These are phyloP conservation scores for Drosophila flavopinicola DNA, from an alignment of 2,888 invertebrate species.

Conservation along the genomic window DNA sequence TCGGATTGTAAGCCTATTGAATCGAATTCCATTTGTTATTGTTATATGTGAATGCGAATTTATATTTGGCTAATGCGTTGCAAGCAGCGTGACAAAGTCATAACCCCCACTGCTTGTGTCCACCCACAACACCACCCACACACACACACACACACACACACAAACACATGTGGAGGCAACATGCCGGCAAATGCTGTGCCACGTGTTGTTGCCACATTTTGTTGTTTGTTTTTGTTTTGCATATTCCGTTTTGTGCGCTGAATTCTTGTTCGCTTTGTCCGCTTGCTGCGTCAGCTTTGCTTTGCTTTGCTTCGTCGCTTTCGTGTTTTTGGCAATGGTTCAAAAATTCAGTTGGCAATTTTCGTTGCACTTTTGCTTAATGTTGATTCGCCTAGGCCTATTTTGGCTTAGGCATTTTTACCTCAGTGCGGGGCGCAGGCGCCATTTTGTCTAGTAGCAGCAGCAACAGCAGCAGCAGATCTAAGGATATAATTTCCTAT, in stretches of 20 bases:
- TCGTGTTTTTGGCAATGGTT: slow-evolving; percentile 69
- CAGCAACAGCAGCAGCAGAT: slow-evolving; percentile 13
- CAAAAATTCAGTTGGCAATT: slow-evolving; percentile 53
- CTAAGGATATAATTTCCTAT: slow-evolving; percentile 27
- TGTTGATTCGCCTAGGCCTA: slow-evolving; percentile 77
- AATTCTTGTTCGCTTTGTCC: slow-evolving; percentile 29
- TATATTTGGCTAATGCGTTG: neutral
- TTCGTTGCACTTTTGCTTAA: slow-evolving; percentile 68
- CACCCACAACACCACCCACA: neutral
- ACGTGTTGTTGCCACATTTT: slow-evolving; percentile 56
- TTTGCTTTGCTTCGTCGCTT: slow-evolving; percentile 30
- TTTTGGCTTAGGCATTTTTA: slow-evolving; percentile 48
- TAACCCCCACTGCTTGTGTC: slow-evolving; percentile 1
- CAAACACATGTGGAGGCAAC: slow-evolving; percentile 5
- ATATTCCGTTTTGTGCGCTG: slow-evolving; percentile 49
- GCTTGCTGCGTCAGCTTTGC: slow-evolving; percentile 36
- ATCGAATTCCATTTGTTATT: too few relatives aligned
- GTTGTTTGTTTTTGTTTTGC: slow-evolving; percentile 61
- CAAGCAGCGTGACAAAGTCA: slow-evolving; percentile 15
- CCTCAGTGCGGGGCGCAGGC: slow-evolving; percentile 68
- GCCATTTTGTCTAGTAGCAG: slow-evolving; percentile 42
- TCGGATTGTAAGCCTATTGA: too few relatives aligned
- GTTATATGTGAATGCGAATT: neutral
- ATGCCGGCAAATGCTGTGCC: slow-evolving; percentile 49
- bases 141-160: slow-evolving; percentile 3